These are phyloP conservation scores for Cosmorhoe ocellata DNA, from an alignment of 2,888 invertebrate genomes.

Conservation along the genomic window DNA sequence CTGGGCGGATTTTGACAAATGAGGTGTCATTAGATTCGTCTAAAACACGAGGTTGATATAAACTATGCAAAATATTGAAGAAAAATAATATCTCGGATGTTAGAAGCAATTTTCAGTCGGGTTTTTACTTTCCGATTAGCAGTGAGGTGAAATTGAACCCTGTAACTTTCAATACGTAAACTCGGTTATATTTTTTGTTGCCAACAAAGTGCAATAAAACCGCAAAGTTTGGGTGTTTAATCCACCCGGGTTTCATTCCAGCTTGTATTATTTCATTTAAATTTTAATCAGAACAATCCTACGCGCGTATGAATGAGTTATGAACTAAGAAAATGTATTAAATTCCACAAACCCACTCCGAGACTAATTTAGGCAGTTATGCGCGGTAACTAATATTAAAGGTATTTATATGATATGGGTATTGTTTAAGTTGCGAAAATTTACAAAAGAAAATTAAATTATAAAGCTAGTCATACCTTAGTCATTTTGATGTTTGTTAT, in stretches of 20 bases:
- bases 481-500: too few species aligned
- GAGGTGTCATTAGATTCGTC: too few species aligned
- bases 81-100: too few species aligned
- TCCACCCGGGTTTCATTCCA: background rate
- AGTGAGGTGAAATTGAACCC: background rate
- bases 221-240: conserved; percentile 7
- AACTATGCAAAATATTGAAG: too few species aligned
- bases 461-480: background rate
- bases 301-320: conserved; percentile 20
- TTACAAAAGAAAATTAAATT: background rate
- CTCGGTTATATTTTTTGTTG: conserved; percentile 6
- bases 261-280: conserved; percentile 22
- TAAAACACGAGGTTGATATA: too few species aligned
- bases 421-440: background rate
- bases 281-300: conserved; percentile 28
- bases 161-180: background rate
- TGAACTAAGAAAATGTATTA: conserved; percentile 21
- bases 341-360: conserved; percentile 7
- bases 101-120: too few species aligned
- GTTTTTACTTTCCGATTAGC: too few species aligned
- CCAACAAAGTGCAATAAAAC: conserved; percentile 12
- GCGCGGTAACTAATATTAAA: background rate
- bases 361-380: conserved; percentile 11
- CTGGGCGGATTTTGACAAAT: too few species aligned
- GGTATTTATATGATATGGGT: background rate